Conservation (phyloP, 2,797 vertebrate species). For the Syngnathus acus region DNA sequence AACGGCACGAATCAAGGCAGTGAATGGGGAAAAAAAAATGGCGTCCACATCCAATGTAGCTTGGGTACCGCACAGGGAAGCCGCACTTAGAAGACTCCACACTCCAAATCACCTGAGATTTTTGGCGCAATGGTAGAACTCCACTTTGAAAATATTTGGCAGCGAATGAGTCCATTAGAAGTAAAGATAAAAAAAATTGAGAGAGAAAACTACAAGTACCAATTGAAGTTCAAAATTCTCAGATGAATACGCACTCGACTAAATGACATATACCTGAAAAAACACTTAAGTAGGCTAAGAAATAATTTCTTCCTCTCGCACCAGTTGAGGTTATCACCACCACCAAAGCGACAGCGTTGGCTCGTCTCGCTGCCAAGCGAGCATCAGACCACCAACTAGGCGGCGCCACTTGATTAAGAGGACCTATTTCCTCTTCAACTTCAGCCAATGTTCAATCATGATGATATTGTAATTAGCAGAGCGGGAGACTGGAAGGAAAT, state of each 20-base stretch:
- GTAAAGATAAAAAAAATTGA: no score
- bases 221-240: no score
- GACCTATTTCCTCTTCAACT: constrained; percentile 66
- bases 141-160: no score
- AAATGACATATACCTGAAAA: not conserved
- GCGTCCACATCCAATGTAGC: not conserved
- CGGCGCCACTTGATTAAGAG: constrained; percentile 66
- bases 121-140: no score
- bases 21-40: not conserved
- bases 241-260: not conserved
- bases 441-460: constrained; percentile 68
- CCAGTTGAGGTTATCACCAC: no score
- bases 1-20: not conserved
- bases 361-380: constrained; percentile 45
- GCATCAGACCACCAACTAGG: constrained; percentile 55
- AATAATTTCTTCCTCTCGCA: no score
- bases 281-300: no score
- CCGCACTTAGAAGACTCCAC: not conserved
- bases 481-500: constrained; percentile 16
- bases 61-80: not conserved
- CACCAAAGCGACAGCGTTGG: not conserved
- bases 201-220: no score
- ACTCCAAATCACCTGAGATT: no score
- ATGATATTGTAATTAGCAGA: constrained; percentile 63
- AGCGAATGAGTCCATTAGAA: no score